A percentile compares a stretch with the other conserved stretches of the same genome.
These are phyloP conservation scores for Autographa gamma DNA, from an alignment of 2,888 invertebrate genomes.

Conservation along the genomic window DNA sequence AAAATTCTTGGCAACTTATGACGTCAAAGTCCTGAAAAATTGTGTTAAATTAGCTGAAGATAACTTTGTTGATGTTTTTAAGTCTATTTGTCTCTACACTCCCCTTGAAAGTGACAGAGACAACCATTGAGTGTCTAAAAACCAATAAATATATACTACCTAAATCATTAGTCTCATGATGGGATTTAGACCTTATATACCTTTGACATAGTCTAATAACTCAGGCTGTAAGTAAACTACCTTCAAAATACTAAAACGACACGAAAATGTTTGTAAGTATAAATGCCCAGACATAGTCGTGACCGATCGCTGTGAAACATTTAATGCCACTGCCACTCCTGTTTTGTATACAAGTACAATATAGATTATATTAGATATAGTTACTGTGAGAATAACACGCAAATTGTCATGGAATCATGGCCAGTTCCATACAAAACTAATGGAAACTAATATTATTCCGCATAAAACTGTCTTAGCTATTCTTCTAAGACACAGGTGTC, in stretches of 20 bases:
- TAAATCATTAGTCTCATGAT: not conserved
- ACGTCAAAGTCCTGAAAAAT: too few relatives aligned
- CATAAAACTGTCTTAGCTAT: too few relatives aligned
- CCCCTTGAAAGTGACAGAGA: too few relatives aligned
- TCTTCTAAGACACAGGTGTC: too few relatives aligned
- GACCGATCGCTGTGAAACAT: constrained; percentile 4
- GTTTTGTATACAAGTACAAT: not conserved
- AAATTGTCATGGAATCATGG: not conserved
- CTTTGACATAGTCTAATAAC: not conserved
- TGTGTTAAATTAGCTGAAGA: too few relatives aligned
- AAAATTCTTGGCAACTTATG: not conserved
- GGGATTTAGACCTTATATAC: not conserved
- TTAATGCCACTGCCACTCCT: constrained; percentile 3
- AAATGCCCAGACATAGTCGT: constrained; percentile 3
- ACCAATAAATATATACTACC: too few relatives aligned
- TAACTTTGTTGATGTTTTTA: too few relatives aligned
- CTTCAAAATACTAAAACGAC: not conserved
- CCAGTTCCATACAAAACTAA: not conserved
- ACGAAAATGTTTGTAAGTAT: not conserved
- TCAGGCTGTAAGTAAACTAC: not conserved
- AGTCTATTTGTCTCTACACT: too few relatives aligned
- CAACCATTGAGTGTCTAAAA: too few relatives aligned
- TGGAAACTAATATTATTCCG: not conserved
- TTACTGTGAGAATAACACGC: not conserved
- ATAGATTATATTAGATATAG: not conserved